phyloP scores from a whole-genome alignment of 2,888 invertebrate species.

The Tipula confusa region DNA sequence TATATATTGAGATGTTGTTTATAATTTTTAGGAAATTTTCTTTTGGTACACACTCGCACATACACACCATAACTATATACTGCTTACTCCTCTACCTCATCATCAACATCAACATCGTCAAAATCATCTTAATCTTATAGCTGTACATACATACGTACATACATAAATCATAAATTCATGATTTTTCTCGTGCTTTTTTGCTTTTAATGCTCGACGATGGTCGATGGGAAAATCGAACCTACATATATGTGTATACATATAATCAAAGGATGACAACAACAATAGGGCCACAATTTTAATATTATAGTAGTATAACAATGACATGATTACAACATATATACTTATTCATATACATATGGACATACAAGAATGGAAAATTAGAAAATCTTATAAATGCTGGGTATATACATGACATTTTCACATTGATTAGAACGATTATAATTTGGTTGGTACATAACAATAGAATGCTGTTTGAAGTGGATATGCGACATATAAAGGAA shows the following conservation, averaged over 20 bases:
- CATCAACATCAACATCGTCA: background rate
- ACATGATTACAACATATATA: background rate
- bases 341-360: too few species aligned
- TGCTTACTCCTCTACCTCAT: background rate
- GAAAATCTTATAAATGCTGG: background rate
- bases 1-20: too few species aligned
- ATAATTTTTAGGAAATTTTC: background rate
- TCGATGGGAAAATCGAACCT: background rate
- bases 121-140: background rate
- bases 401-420: background rate
- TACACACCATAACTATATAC: too few species aligned
- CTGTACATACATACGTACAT: background rate
- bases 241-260: too few species aligned
- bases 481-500: background rate
- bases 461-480: background rate
- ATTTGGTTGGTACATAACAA: slow-evolving; percentile 3
- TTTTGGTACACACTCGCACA: background rate
- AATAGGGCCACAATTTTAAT: background rate
- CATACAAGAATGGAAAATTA: background rate
- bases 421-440: slow-evolving; percentile 20
- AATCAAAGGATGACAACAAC: background rate
- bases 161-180: background rate
- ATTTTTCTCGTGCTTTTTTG: background rate
- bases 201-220: background rate
- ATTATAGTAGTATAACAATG: background rate